Percentiles rank a stretch among this genome's conserved stretches.
Evolutionary conservation across 2,113 vertebrate genomes (phyloP).

Genomic region (Hydropotes inermis): DNA sequence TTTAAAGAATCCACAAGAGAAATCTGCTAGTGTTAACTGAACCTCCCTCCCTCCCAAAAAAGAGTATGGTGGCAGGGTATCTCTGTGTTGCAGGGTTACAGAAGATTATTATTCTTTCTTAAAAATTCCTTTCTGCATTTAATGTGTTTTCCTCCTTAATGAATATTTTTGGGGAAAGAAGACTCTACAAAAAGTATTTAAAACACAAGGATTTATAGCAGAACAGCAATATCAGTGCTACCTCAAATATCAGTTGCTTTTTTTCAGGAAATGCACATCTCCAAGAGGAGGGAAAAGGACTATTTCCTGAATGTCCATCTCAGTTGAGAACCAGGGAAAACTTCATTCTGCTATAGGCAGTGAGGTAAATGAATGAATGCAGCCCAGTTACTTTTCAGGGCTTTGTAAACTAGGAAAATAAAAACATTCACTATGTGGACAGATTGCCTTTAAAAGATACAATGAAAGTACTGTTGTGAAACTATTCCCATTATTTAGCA

Average conservation of each 20-base stretch:
- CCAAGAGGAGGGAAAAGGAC: not conserved
- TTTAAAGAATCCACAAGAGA: not conserved
- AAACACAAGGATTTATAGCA: not conserved
- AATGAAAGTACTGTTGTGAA: not conserved
- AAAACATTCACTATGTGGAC: not conserved
- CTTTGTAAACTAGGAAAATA: conserved; percentile 7
- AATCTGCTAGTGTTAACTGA: not conserved
- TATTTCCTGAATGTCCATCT: not conserved
- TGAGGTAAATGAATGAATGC: not conserved
- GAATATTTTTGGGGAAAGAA: not conserved
- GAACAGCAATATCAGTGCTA: not conserved
- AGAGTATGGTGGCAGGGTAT: not conserved
- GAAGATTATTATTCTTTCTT: not conserved
- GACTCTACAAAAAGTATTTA: not conserved
- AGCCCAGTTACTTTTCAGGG: not conserved
- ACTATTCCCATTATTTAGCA: conserved; percentile 5
- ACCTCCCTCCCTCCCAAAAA: too few species aligned
- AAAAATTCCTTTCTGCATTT: not conserved
- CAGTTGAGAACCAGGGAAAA: not conserved
- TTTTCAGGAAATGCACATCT: not conserved
- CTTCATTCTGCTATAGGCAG: not conserved
- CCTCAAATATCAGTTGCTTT: not conserved
- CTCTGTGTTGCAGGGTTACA: not conserved
- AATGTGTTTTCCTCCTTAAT: not conserved
- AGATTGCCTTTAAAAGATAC: not conserved